phyloP scores from a whole-genome alignment of 1,140 invertebrate genomes.

The Achatina immaculata region DNA sequence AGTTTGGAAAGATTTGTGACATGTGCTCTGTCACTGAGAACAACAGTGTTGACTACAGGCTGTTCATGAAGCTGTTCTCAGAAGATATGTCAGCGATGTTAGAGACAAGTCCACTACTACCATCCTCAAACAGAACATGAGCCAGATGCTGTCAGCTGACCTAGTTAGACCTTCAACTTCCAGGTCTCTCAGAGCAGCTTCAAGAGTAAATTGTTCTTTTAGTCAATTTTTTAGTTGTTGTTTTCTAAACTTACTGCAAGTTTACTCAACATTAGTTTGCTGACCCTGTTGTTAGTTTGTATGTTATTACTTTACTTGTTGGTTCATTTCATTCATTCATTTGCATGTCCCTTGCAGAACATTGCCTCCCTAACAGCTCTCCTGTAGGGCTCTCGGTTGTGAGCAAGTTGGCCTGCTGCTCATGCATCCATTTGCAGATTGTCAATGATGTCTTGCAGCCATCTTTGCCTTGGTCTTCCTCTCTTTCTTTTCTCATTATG shows the following conservation, averaged over 20 bases:
- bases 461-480: too few relatives aligned
- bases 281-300: too few relatives aligned
- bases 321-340: too few relatives aligned
- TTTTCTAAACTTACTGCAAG: too few relatives aligned
- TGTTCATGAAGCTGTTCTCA: conserved; percentile 59
- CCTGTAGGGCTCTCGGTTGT: too few relatives aligned
- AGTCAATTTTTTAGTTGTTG: background rate
- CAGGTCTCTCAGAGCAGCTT: conserved; percentile 45
- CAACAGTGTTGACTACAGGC: conserved; percentile 64
- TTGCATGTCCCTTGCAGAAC: too few relatives aligned
- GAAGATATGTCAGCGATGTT: conserved; percentile 29
- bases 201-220: conserved; percentile 47
- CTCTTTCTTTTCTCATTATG: too few relatives aligned
- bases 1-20: conserved; percentile 65
- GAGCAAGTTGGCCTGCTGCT: too few relatives aligned
- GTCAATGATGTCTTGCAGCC: too few relatives aligned
- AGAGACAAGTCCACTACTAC: background rate
- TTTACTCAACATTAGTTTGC: background rate
- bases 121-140: conserved; percentile 7
- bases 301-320: too few relatives aligned
- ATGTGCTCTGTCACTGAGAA: conserved; percentile 61
- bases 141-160: conserved; percentile 20
- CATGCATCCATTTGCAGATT: too few relatives aligned
- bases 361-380: too few relatives aligned
- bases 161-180: conserved; percentile 45